These are phyloP conservation scores for Scatophagus argus DNA, from an alignment of 2,113 vertebrate species.

Conservation along the genomic window DNA sequence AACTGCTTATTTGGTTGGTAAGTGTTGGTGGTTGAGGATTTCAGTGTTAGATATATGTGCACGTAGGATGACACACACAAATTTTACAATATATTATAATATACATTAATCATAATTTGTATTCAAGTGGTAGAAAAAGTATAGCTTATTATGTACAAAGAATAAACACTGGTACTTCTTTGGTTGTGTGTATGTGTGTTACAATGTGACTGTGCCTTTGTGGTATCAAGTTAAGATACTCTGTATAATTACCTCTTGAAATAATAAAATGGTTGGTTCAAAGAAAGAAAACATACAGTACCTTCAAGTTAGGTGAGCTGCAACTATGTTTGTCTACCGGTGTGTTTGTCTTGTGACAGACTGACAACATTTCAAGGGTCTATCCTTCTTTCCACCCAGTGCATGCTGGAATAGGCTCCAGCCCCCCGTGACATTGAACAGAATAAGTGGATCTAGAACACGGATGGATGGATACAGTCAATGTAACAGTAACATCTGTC, in stretches of 20 bases:
- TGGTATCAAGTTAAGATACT: not conserved
- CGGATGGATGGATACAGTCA: conserved; percentile 29
- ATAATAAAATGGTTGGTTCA: not conserved
- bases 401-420: conserved; percentile 22
- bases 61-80: not conserved
- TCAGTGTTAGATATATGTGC: not conserved
- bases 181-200: not conserved
- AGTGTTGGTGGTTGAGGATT: not conserved
- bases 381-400: not conserved
- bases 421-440: conserved; percentile 23
- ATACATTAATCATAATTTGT: no score
- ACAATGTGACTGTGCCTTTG: not conserved
- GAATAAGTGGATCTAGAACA: conserved; percentile 38
- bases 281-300: not conserved
- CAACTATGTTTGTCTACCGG: not conserved
- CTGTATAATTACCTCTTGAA: not conserved
- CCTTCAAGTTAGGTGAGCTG: not conserved
- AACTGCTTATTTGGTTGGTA: not conserved
- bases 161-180: no score
- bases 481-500: conserved; percentile 34
- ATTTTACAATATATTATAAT: not conserved
- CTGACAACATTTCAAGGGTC: conserved; percentile 1
- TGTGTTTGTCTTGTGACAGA: conserved; percentile 23
- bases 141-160: not conserved
- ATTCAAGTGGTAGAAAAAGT: no score